phyloP scores from a whole-genome alignment of 1,140 invertebrate species.

The Delia radicum region DNA sequence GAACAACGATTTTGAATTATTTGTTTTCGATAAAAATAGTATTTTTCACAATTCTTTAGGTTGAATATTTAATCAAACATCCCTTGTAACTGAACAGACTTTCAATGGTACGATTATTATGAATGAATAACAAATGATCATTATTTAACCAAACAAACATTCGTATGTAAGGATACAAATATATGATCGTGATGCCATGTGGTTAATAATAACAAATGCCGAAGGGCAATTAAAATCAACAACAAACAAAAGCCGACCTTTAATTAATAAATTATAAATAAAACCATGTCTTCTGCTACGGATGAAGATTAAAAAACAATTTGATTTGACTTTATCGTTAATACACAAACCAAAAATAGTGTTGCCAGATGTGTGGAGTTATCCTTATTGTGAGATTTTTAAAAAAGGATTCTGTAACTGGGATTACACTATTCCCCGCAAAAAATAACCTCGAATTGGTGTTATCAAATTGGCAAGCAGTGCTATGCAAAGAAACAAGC shows the following conservation, averaged over 20 bases:
- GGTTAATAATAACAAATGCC: conserved; percentile 34
- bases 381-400: too few relatives aligned
- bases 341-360: background rate
- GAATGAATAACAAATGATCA: background rate
- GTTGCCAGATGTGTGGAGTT: background rate
- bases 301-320: background rate
- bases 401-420: too few relatives aligned
- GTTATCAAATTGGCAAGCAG: too few relatives aligned
- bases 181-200: conserved; percentile 16
- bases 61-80: background rate
- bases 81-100: background rate
- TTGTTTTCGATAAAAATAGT: too few relatives aligned
- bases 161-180: background rate
- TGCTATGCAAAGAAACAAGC: too few relatives aligned
- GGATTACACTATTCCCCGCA: too few relatives aligned
- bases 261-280: conserved; percentile 55
- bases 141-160: background rate
- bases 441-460: too few relatives aligned
- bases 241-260: conserved; percentile 45
- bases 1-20: too few relatives aligned
- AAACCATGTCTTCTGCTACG: conserved; percentile 31
- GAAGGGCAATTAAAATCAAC: conserved; percentile 44
- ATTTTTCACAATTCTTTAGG: background rate
- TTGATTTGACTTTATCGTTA: too few relatives aligned
- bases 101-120: background rate